A percentile compares a stretch with the other conserved stretches of the same genome.
Evolutionary conservation across 2,888 invertebrate genomes (phyloP).

Genomic region (Plusia festucae): DNA sequence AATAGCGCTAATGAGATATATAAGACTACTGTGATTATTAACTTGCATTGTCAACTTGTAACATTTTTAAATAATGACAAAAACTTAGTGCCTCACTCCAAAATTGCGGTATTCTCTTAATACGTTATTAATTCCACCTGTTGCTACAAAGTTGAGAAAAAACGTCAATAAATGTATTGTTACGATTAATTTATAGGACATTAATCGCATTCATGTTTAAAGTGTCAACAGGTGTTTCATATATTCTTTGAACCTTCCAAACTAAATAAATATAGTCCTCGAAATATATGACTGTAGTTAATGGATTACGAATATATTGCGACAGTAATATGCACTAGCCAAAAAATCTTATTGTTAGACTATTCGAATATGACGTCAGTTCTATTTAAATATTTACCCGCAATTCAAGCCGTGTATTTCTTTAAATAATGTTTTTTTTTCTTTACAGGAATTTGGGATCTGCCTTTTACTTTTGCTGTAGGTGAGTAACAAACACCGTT

Average conservation of each 20-base stretch:
- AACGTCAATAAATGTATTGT: slow-evolving; percentile 23
- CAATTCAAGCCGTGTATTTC: not conserved
- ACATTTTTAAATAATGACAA: not conserved
- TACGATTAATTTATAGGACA: slow-evolving; percentile 32
- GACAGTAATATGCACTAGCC: slow-evolving; percentile 6
- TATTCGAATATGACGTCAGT: slow-evolving; percentile 13
- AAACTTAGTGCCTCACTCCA: not conserved
- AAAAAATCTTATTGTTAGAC: slow-evolving; percentile 8
- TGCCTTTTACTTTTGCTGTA: slow-evolving; percentile 75
- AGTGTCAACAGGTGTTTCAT: slow-evolving; percentile 33
- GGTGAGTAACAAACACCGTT: slow-evolving; percentile 67
- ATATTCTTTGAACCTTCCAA: slow-evolving; percentile 6
- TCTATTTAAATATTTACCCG: slow-evolving; percentile 6
- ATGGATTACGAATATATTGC: slow-evolving; percentile 13
- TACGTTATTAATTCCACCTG: slow-evolving; percentile 21
- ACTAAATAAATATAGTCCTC: slow-evolving; percentile 17
- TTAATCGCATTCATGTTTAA: slow-evolving; percentile 19
- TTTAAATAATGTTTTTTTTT: slow-evolving; percentile 36
- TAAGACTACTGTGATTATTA: slow-evolving; percentile 29
- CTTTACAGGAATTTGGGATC: slow-evolving; percentile 80
- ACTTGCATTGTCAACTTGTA: slow-evolving; percentile 1
- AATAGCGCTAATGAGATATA: slow-evolving; percentile 15
- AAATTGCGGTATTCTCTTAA: not conserved
- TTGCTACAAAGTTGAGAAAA: slow-evolving; percentile 24
- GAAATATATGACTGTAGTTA: slow-evolving; percentile 20